Conservation (phyloP, 2,113 vertebrate species). For the Spheniscus mendiculus region DNA sequence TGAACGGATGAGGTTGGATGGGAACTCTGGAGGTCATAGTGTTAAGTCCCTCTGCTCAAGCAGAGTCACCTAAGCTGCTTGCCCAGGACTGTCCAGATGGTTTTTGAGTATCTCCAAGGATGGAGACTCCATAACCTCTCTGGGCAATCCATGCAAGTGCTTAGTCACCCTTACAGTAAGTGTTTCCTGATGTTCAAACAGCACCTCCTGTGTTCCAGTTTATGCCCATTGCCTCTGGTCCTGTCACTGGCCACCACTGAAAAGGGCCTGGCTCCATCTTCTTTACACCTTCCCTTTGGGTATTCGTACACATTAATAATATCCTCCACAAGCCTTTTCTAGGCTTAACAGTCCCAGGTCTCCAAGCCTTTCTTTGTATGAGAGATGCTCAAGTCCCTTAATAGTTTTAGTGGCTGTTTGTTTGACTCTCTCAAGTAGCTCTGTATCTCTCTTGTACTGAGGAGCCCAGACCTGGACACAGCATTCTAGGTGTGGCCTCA, state of each 20-base stretch:
- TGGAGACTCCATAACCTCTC: background rate
- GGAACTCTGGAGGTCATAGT: background rate
- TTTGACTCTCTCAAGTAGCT: background rate
- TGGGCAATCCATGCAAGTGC: background rate
- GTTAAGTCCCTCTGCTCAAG: background rate
- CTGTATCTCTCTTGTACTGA: background rate
- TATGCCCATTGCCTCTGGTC: background rate
- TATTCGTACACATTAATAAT: background rate
- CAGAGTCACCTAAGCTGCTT: background rate
- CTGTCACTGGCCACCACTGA: background rate
- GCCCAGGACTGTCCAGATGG: background rate
- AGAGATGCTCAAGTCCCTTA: background rate
- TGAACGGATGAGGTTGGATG: background rate
- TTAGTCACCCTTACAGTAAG: background rate
- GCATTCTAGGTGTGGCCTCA: background rate
- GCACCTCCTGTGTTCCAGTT: background rate
- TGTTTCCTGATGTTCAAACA: background rate
- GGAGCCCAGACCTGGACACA: background rate
- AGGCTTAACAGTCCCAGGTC: background rate
- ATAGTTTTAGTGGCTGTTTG: background rate
- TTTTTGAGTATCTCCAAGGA: background rate
- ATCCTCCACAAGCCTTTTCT: background rate
- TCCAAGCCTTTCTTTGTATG: background rate
- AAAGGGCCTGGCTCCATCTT: background rate
- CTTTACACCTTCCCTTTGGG: background rate